Evolutionary conservation across 1,140 invertebrate species (phyloP), one percentile per base, ranked within the genome.

Genomic region (Scaptomyza hsui): DNA sequence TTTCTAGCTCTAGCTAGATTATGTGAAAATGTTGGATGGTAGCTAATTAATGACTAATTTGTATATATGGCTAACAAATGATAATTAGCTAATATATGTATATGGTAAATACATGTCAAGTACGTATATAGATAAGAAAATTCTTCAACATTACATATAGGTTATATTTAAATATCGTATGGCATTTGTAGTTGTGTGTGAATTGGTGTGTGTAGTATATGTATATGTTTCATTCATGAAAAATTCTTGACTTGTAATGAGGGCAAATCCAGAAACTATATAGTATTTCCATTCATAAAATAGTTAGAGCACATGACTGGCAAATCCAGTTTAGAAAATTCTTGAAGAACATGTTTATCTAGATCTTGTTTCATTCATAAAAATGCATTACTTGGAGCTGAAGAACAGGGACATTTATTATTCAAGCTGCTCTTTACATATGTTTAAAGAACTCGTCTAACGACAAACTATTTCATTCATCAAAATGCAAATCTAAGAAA

Each of bases 41-140:
- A 51, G 49, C 49, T 53, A 53, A 53, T 10, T 37, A 68, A 68
- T 78, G 78, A 78, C 70, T 78, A 78, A 78, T 75, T 59, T 42
- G 16, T 42, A 42, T 6, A 24, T 59, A 47, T 42, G 49, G 37
- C 35, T 29, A 52, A 41, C 60, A 59, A 19, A 67, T 86, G 68
- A 80, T 75, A 80, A 79, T 76, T 80, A 71, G 39, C 71, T 52
- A 63, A 70, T n/a, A 56, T 24, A 24, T 24, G 12, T n/a, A 2
- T 68, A 80, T 55, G 39, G 47, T 42, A 47, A 16, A 52, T 59
- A 55, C 41, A 63, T 59, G 51, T 73, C 61, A 71, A 57, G 68
- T 57, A 71, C 67, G 52, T 47, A 68, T 37, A 60, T 18, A 56
- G 19, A 48, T 52, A 44, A 59, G 24, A 59, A 21, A 51, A 65